Conservation (phyloP, 2,888 invertebrate species). For the Oligia fasciuncula region DNA sequence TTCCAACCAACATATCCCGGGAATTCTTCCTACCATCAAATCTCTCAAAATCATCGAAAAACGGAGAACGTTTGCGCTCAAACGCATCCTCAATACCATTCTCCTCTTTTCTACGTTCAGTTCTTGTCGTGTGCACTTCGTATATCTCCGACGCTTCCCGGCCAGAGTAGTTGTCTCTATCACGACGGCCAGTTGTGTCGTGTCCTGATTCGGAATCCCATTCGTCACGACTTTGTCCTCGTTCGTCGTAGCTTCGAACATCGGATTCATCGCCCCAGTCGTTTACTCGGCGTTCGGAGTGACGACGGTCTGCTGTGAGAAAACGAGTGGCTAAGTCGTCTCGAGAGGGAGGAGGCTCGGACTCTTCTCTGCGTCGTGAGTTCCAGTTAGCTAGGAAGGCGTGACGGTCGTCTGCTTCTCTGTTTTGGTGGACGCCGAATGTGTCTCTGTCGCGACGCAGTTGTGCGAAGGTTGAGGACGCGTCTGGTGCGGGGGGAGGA, state of each 20-base stretch:
- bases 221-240: slow-evolving; percentile 83
- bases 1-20: slow-evolving; percentile 86
- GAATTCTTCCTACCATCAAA: slow-evolving; percentile 88
- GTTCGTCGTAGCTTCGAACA: slow-evolving; percentile 79
- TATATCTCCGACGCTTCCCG: slow-evolving; percentile 87
- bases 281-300: slow-evolving; percentile 75
- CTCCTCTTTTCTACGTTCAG: slow-evolving; percentile 82
- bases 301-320: slow-evolving; percentile 82
- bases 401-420: slow-evolving; percentile 89
- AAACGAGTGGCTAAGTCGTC: slow-evolving; percentile 86
- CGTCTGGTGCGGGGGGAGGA: slow-evolving; percentile 88
- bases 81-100: slow-evolving; percentile 80
- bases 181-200: slow-evolving; percentile 78
- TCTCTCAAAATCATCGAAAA: slow-evolving; percentile 86
- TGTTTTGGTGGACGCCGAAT: slow-evolving; percentile 93
- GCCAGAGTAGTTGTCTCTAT: slow-evolving; percentile 83
- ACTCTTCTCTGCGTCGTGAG: slow-evolving; percentile 84
- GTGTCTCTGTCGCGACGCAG: slow-evolving; percentile 93
- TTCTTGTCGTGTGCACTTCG: slow-evolving; percentile 83
- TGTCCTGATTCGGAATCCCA: slow-evolving; percentile 88
- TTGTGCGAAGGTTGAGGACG: slow-evolving; percentile 91
- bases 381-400: slow-evolving; percentile 88
- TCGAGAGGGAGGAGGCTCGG: slow-evolving; percentile 75
- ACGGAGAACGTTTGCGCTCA: slow-evolving; percentile 84
- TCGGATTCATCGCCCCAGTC: slow-evolving; percentile 88